Conservation (phyloP, 2,113 vertebrate genomes). For the Phoenicopterus ruber region DNA sequence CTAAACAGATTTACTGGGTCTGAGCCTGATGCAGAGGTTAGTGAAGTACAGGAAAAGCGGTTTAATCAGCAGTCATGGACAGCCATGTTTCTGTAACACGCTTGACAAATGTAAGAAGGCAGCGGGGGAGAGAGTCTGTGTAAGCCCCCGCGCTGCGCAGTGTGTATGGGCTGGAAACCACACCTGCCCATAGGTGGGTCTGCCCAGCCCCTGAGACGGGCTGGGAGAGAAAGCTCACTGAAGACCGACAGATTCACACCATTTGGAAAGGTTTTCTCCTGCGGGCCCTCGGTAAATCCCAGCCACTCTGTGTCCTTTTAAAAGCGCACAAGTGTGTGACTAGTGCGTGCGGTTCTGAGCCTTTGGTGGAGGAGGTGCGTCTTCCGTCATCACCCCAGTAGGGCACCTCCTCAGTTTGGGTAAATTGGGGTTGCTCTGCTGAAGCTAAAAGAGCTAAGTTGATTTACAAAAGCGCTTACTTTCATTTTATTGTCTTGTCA, state of each 20-base stretch:
- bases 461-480: not conserved
- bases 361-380: not conserved
- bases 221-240: not conserved
- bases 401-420: not conserved
- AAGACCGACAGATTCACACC: not conserved
- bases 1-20: not conserved
- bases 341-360: not conserved
- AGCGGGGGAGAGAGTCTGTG: not conserved
- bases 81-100: not conserved
- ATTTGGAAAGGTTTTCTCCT: not conserved
- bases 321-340: not conserved
- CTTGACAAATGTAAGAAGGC: not conserved
- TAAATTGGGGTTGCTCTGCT: not conserved
- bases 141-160: not conserved
- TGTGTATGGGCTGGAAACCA: not conserved
- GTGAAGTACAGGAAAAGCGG: not conserved
- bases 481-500: not conserved
- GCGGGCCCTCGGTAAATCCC: not conserved
- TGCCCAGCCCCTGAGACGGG: not conserved
- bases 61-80: not conserved
- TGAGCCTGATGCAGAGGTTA: not conserved
- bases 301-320: not conserved
- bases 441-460: not conserved
- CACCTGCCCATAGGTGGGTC: not conserved
- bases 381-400: not conserved